Evolutionary conservation across 2,113 vertebrate genomes (phyloP).

Genomic region (Mesocricetus auratus): DNA sequence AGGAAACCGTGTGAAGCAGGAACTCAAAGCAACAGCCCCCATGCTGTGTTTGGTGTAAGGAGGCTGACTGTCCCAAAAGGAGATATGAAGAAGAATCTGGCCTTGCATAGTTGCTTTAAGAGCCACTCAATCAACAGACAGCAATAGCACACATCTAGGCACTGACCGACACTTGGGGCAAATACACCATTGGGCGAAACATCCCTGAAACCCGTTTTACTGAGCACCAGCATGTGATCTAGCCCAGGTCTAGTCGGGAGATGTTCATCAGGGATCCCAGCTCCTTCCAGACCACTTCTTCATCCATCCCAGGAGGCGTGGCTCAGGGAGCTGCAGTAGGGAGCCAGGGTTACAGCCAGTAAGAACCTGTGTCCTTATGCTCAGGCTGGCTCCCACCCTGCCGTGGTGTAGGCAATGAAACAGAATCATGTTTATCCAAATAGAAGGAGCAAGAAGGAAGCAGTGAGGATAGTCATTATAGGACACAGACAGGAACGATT

Average conservation of each 20-base stretch:
- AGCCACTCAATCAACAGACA: neutral
- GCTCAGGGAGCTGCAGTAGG: neutral
- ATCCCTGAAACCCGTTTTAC: neutral
- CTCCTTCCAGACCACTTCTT: neutral
- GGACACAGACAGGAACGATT: neutral
- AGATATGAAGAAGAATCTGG: neutral
- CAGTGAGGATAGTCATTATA: neutral
- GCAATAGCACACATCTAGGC: neutral
- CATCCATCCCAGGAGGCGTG: neutral
- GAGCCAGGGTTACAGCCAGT: neutral
- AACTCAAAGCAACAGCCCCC: neutral
- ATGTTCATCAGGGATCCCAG: neutral
- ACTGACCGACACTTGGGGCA: neutral
- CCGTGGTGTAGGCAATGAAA: neutral
- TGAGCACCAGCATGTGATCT: neutral
- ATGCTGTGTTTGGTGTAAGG: neutral
- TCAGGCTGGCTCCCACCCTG: neutral
- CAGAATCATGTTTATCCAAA: conserved; percentile 15
- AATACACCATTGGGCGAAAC: neutral
- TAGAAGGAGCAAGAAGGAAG: neutral
- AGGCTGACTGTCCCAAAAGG: neutral
- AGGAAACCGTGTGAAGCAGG: neutral
- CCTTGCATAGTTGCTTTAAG: neutral
- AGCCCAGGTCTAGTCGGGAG: neutral
- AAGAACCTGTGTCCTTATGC: neutral